These are phyloP conservation scores for Taurulus bubalis DNA, from an alignment of 2,113 vertebrate species.

Conservation along the genomic window DNA sequence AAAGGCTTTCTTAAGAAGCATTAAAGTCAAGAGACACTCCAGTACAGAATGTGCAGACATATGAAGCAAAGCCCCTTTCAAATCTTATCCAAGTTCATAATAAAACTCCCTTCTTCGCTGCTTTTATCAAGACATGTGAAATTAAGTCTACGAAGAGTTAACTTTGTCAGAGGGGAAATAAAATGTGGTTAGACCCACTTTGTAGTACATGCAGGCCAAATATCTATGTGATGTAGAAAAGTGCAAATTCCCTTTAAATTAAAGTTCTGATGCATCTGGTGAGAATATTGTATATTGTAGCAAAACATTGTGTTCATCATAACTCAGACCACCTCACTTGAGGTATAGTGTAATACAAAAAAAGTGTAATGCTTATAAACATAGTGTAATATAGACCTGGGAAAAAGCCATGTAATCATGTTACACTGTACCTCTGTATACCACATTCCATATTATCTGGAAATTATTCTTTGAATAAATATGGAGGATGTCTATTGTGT, in stretches of 20 bases:
- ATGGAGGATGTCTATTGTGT: neutral
- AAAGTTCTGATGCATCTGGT: neutral
- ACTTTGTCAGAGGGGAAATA: neutral
- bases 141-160: neutral
- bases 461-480: neutral
- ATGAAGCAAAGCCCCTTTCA: neutral
- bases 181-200: neutral
- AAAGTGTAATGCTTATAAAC: neutral
- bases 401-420: neutral
- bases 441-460: neutral
- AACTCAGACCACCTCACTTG: slow-evolving; percentile 9
- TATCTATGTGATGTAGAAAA: neutral
- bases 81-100: neutral
- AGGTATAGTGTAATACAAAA: neutral
- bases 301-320: slow-evolving; percentile 9
- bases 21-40: slow-evolving; percentile 74
- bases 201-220: neutral
- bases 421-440: neutral
- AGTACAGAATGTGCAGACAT: slow-evolving; percentile 24
- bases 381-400: neutral
- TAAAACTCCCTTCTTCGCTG: neutral
- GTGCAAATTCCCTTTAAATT: neutral
- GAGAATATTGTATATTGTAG: neutral
- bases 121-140: neutral
- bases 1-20: slow-evolving; percentile 62